Evolutionary conservation across 1,140 invertebrate species (phyloP), one percentile per base, ranked within the genome.

Genomic region (Trichonephila inaurata): DNA sequence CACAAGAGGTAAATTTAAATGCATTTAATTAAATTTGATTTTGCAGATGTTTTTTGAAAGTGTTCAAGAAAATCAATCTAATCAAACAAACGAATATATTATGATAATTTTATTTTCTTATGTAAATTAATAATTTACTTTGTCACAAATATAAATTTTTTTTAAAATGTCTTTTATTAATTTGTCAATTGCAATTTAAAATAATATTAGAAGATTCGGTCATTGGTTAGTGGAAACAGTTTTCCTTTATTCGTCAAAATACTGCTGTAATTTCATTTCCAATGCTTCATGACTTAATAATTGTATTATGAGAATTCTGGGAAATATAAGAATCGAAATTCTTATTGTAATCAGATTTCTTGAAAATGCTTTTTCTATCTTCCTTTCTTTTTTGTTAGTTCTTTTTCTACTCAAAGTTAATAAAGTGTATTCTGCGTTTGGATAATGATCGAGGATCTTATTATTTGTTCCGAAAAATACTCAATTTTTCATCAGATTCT

Each of bases 271-370:
- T 77, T 40, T 77, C 28, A 77, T 16, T 77, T 40, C 33, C 33
- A 77, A 18, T 77, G 3, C 18, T 77, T 77, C 33, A 7, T 24
- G 33, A 24, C 33, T 77, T 40, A 77, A 8, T 44, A 28, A 44
- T 82, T 28, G 44, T 82, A 21, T 21, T 18, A 18, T 0, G 19
- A 51, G 51, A 60, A 18, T 14, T 24, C 51, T 8, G 51, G 19
- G 24, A 83, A 51, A 83, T 40, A 40, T n/a, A 58, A 24, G 40
- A 44, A 60, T 24, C 44, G 44, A 51, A 16, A 16, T 3, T 83
- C 44, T 83, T 83, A 83, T n/a, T 83, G 44, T 83, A 58, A 83
- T 83, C 58, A 24, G 18, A 60, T 12, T 24, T n/a, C 82, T 83
- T 83, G 21, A 12, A 60, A 83, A 83, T 83, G n/a, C 51, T 14